phyloP scores from a whole-genome alignment of 1,140 invertebrate species.

The Drosophila sucinea region DNA sequence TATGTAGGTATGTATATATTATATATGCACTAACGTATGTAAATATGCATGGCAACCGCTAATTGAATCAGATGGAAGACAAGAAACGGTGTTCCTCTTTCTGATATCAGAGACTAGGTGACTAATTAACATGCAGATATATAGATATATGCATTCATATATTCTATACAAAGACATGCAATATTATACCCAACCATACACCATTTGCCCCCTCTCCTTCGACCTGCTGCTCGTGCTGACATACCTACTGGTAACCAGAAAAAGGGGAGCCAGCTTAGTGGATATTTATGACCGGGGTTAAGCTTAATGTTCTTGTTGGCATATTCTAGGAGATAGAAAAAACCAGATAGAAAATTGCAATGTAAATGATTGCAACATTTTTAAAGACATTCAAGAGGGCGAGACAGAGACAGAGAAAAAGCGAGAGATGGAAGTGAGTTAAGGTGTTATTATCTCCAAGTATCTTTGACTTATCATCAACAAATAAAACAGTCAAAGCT shows the following conservation, averaged over 20 bases:
- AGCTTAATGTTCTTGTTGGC: constrained; percentile 38
- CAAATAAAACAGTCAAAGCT: not conserved
- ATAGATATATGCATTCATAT: not conserved
- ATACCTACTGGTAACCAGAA: not conserved
- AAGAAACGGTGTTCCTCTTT: not conserved
- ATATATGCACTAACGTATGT: constrained; percentile 33
- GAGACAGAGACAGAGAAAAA: not conserved
- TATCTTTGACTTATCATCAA: constrained; percentile 3
- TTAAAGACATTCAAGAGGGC: constrained; percentile 13
- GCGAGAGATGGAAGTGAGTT: not conserved
- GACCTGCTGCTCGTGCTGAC: not conserved
- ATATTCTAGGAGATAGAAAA: constrained; percentile 19
- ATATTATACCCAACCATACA: not conserved
- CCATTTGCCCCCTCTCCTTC: not conserved
- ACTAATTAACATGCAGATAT: constrained; percentile 71
- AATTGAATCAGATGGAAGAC: constrained; percentile 72
- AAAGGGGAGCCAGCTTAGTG: constrained; percentile 44
- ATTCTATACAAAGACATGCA: not conserved
- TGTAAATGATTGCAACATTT: constrained; percentile 74
- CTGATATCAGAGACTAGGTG: constrained; percentile 50
- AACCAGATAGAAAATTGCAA: constrained; percentile 67
- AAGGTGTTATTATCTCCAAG: not conserved
- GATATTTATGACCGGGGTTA: constrained; percentile 55
- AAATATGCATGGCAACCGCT: constrained; percentile 59
- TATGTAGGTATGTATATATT: constrained; percentile 16